Base-by-base conservation (phyloP, 2,797 vertebrate species). In the Ctenosaura bakeri region DNA sequence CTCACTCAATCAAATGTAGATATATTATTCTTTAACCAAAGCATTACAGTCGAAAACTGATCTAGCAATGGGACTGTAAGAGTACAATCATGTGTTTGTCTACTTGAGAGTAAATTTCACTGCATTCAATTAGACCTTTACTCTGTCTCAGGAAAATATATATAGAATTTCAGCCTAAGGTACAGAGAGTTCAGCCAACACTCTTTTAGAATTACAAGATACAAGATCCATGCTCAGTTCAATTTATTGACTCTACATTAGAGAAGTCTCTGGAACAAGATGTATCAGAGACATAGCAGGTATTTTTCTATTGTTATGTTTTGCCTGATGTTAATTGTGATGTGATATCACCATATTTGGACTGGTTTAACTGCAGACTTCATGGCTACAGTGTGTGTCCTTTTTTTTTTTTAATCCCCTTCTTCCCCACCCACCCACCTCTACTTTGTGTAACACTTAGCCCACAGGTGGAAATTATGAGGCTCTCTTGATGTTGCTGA, bases 21-120 rank as follows among this genome's bases (percentile, higher is more conserved):
- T 73, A 62, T 46, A 12, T 74, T 82, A 83, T 50, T 83, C 52
- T 62, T 88, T 80, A 88, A 82, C 46, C 52, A 83, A 69, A 14
- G 35, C 32, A 66, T 78, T 77, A 29, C 62, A 77, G 8, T n/a
- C 2, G 64, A 87, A 87, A 62, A 16, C 29, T 46, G 54, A 20
- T n/a, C 50, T 26, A 62, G 35, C 50, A 87, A 86, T 62, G 3
- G 74, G 35, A 26, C 64, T 32, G 24, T 66, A 66, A 66, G 8
- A 26, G 24, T 66, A 26, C 64, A 66, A 66, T 66, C 24, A 64
- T 64, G 69, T 13, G 69, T n/a, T 32, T 73, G 71, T 14, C 71
- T 74, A 18, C 71, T 74, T 35, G n/a, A n/a, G n/a, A 35, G n/a
- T 35, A 74, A 74, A 18, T n/a, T 38, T 35, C 16, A n/a, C 14